Percentiles rank a stretch among this genome's conserved stretches.
phyloP scores from a whole-genome alignment of 2,888 invertebrate species.

The Drosophila kuntzei region DNA sequence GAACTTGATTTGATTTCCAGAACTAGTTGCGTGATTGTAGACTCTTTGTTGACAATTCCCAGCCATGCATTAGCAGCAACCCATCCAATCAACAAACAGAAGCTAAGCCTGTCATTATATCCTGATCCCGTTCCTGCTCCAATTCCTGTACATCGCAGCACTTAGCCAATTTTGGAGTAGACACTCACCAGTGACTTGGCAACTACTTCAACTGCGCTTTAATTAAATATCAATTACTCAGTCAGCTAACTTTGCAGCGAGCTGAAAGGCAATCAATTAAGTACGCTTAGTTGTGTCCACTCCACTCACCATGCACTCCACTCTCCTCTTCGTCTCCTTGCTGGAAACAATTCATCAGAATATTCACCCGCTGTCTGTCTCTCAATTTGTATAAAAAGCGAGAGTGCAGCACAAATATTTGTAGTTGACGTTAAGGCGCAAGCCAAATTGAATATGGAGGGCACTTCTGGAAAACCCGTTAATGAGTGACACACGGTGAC shows the following conservation, averaged over 20 bases:
- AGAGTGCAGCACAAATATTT: conserved; percentile 75
- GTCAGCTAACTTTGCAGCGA: conserved; percentile 43
- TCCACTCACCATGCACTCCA: conserved; percentile 11
- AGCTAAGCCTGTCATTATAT: conserved; percentile 16
- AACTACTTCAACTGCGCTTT: conserved; percentile 70
- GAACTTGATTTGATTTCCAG: conserved; percentile 3
- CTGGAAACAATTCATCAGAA: conserved; percentile 18
- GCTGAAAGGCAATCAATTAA: conserved; percentile 77
- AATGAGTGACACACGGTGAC: conserved; percentile 67
- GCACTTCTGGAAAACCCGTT: conserved; percentile 36
- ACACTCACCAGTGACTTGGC: conserved; percentile 54
- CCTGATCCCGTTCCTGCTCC: background rate
- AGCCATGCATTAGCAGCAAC: conserved; percentile 22
- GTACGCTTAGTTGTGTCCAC: conserved; percentile 57
- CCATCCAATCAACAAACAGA: conserved; percentile 30
- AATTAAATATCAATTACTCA: conserved; percentile 79
- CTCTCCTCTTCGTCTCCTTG: background rate
- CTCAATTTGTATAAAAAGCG: conserved; percentile 45
- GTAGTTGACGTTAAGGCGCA: conserved; percentile 55
- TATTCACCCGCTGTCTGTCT: conserved; percentile 20
- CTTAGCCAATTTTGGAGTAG: conserved; percentile 27
- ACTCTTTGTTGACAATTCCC: conserved; percentile 6
- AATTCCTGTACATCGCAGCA: conserved; percentile 15
- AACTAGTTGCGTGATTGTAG: background rate
- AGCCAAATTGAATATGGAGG: conserved; percentile 61